These are phyloP conservation scores for Anomalospiza imberbis DNA, from an alignment of 2,797 vertebrate species.

Conservation along the genomic window DNA sequence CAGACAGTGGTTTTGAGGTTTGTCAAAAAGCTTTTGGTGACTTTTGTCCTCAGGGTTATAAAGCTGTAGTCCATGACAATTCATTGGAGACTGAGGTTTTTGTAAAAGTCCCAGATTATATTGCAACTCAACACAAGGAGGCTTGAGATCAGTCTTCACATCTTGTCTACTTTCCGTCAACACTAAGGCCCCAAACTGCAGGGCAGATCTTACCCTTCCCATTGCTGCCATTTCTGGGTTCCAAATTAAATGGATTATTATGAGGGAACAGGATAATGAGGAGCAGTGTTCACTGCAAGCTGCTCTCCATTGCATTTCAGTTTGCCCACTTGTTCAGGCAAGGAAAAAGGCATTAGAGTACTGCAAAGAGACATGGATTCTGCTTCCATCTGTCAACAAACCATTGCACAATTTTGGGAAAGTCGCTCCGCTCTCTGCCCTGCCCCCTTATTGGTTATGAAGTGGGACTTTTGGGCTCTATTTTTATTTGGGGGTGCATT, in stretches of 20 bases:
- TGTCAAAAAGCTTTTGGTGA: neutral
- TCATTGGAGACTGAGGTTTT: neutral
- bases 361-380: neutral
- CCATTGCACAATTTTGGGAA: fast-evolving
- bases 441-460: neutral
- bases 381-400: neutral
- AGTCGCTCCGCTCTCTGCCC: neutral
- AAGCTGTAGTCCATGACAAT: neutral
- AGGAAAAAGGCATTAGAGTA: neutral
- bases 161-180: neutral
- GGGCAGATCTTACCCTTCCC: neutral
- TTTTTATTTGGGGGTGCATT: neutral
- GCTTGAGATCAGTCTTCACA: neutral
- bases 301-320: neutral
- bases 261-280: neutral
- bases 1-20: neutral
- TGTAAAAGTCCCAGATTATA: neutral
- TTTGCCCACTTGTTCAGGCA: neutral
- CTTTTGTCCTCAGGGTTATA: neutral
- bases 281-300: neutral
- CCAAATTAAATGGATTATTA: neutral
- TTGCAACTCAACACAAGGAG: neutral
- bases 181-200: neutral
- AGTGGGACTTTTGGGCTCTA: neutral
- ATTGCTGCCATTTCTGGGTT: neutral